Conservation (phyloP, 2,113 vertebrate species). For the Nibea albiflora region DNA sequence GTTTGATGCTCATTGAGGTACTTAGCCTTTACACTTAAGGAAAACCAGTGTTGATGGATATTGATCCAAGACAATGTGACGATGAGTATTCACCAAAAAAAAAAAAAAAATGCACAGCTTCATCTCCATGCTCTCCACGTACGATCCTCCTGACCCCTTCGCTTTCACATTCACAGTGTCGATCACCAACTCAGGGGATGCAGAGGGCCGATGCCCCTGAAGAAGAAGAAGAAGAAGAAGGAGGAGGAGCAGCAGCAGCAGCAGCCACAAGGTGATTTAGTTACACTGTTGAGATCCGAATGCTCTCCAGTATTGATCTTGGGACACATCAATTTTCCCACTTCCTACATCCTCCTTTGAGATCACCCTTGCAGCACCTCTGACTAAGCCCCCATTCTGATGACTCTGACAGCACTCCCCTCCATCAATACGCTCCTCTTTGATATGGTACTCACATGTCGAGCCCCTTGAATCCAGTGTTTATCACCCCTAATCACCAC, state of each 20-base stretch:
- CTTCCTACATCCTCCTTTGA: slow-evolving; percentile 78
- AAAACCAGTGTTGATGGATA: slow-evolving; percentile 67
- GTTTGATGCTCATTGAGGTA: slow-evolving; percentile 62
- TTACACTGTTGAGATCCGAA: slow-evolving; percentile 72
- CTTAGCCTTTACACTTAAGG: slow-evolving; percentile 62
- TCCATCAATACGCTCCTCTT: slow-evolving; percentile 14
- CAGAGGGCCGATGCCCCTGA: slow-evolving; percentile 23
- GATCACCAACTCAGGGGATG: slow-evolving; percentile 38
- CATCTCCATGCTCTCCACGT: neutral
- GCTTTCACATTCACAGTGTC: slow-evolving; percentile 16
- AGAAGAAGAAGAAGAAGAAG: slow-evolving; percentile 36
- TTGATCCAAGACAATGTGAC: slow-evolving; percentile 61
- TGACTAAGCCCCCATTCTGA: slow-evolving; percentile 35
- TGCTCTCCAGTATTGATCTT: slow-evolving; percentile 75
- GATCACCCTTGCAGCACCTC: slow-evolving; percentile 44
- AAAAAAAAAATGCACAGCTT: neutral
- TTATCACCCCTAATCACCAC: neutral
- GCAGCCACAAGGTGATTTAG: slow-evolving; percentile 60
- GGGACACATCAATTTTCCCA: slow-evolving; percentile 75
- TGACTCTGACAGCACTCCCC: slow-evolving; percentile 36
- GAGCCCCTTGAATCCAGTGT: neutral
- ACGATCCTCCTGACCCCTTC: slow-evolving; percentile 6
- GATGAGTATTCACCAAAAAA: slow-evolving; percentile 26
- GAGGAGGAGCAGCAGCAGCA: slow-evolving; percentile 40
- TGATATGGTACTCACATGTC: neutral